phyloP scores from a whole-genome alignment of 2,113 vertebrate genomes.

The Anhinga anhinga region DNA sequence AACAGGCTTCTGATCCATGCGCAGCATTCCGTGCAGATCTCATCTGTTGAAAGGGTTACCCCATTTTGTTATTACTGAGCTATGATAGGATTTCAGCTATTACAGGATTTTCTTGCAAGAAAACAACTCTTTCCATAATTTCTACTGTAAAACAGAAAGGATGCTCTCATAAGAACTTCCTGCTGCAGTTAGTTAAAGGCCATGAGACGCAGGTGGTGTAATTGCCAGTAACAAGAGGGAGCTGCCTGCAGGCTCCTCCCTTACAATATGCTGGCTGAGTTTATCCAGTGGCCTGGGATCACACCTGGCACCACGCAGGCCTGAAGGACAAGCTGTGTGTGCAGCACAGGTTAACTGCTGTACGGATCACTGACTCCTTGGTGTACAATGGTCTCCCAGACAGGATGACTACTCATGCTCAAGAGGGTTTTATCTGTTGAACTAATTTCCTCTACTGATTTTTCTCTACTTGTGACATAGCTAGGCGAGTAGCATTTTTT shows the following conservation, averaged over 20 bases:
- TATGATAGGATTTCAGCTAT: not conserved
- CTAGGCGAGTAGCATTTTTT: not conserved
- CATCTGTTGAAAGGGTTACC: not conserved
- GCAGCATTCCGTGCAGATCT: not conserved
- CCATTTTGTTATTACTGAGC: not conserved
- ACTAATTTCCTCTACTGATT: not conserved
- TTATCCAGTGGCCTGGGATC: not conserved
- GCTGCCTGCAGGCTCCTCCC: not conserved
- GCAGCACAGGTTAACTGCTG: not conserved
- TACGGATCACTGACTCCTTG: accelerated
- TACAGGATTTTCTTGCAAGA: not conserved
- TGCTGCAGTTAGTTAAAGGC: not conserved
- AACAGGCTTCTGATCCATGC: not conserved
- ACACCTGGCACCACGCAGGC: accelerated
- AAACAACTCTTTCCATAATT: not conserved
- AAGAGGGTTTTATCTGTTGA: not conserved
- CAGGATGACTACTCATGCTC: not conserved
- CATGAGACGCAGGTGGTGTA: not conserved
- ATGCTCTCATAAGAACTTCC: not conserved
- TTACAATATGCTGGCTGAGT: not conserved
- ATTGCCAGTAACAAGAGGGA: not conserved
- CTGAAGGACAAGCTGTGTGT: not conserved
- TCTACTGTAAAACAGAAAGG: not conserved
- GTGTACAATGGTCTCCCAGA: accelerated
- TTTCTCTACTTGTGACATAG: not conserved